Evolutionary conservation across 2,888 invertebrate genomes (phyloP), one percentile per base, ranked within the genome.

Genomic region (Andrena dorsata): DNA sequence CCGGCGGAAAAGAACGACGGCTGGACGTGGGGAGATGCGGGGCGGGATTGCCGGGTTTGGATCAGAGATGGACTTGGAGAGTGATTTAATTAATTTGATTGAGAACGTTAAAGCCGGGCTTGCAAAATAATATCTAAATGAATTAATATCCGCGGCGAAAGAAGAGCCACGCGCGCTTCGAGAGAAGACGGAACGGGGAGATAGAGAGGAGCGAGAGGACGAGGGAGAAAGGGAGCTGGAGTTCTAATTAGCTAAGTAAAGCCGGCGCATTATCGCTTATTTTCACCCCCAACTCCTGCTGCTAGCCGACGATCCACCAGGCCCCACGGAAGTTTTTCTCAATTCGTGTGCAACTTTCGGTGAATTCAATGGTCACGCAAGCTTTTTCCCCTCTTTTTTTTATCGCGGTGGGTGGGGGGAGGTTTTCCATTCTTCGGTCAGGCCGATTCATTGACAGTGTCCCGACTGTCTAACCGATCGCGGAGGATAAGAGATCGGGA

Each of bases 201-300:
- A 8, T 4, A 56, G 28, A 26, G 28, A 41, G 41, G 87, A 88
- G 82, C 87, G 85, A 90, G 90, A 88, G 88, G 82, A 83, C 82
- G 88, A 85, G 58, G 53, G 64, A 69, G 79, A 86, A 82, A 83
- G 82, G 82, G 83, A 80, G 84, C 80, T 8, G 26, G 83, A 84
- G 88, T 80, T 90, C 92, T 93, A 93, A 94, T 94, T 94, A 94
- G 93, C 93, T 94, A 93, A 94, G 93, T 94, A 94, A 93, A 93
- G 93, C 93, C 90, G 87, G 87, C 89, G 92, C 91, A 92, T 93
- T 93, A 93, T 93, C 93, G 92, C 93, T 93, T 93, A 92, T 92
- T 93, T 93, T 90, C 90, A 91, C 89, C 91, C 91, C 86, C 89
- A 80, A 10, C 73, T 16, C 41, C 41, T 64, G 20, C 64, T 72